Conservation (phyloP, 1,140 invertebrate genomes). For the Neodiprion lecontei region DNA sequence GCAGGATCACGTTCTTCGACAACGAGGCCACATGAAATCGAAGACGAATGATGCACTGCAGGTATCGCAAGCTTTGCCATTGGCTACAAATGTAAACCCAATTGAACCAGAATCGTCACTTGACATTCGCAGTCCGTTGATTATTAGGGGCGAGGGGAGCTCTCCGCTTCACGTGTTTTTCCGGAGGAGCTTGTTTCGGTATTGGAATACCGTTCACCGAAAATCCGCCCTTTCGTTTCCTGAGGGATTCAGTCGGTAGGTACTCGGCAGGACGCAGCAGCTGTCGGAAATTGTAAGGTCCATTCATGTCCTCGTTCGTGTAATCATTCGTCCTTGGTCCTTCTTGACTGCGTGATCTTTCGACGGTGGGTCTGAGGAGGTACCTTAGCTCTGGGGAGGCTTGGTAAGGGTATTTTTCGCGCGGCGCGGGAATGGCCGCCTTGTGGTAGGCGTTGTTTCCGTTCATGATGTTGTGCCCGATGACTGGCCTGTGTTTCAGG, state of each 20-base stretch:
- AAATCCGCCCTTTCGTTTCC: slow-evolving; percentile 67
- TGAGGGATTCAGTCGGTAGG: slow-evolving; percentile 73
- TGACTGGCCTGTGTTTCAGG: slow-evolving; percentile 20
- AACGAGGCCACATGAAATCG: too few species aligned
- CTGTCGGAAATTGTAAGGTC: slow-evolving; percentile 76
- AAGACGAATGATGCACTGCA: not conserved
- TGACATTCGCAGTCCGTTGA: not conserved
- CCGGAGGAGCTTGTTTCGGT: slow-evolving; percentile 39
- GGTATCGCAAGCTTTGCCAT: not conserved
- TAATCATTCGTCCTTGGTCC: slow-evolving; percentile 34
- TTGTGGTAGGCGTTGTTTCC: slow-evolving; percentile 16
- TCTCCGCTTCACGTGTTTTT: slow-evolving; percentile 53
- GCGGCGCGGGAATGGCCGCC: not conserved
- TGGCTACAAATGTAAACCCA: not conserved
- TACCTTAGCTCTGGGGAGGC: slow-evolving; percentile 59
- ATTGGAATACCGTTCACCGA: slow-evolving; percentile 32
- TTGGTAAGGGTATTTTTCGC: slow-evolving; percentile 49
- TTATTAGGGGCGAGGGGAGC: slow-evolving; percentile 45
- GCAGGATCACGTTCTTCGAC: too few species aligned
- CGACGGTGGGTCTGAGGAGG: slow-evolving; percentile 61
- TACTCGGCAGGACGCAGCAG: slow-evolving; percentile 71
- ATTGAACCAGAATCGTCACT: not conserved
- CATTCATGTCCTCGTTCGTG: slow-evolving; percentile 66
- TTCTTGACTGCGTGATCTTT: slow-evolving; percentile 47
- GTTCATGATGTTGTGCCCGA: slow-evolving; percentile 29